These are phyloP conservation scores for Zaprionus africanus DNA, from an alignment of 1,140 invertebrate genomes.

Conservation along the genomic window DNA sequence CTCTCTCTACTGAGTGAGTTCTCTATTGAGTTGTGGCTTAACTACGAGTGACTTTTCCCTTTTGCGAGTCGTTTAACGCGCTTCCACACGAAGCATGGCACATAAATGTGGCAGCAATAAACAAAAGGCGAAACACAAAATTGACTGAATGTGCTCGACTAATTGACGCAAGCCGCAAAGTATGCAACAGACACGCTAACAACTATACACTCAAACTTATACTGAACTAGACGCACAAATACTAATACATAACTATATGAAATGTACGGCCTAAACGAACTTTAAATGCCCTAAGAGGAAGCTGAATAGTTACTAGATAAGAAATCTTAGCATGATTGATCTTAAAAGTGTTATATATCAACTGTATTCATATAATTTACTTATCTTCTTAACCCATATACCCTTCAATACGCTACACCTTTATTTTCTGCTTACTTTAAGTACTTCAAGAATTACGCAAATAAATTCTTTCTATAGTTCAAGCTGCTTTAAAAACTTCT, in stretches of 20 bases:
- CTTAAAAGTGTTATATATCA: too few species aligned
- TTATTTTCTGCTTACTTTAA: background rate
- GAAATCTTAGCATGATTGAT: too few species aligned
- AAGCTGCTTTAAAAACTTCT: background rate
- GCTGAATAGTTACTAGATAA: background rate
- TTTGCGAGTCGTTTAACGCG: slow-evolving; percentile 23
- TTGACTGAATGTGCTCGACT: slow-evolving; percentile 44
- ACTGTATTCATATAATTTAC: too few species aligned
- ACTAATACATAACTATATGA: background rate
- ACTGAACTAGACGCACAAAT: background rate
- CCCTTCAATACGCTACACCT: background rate
- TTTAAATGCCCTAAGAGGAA: background rate
- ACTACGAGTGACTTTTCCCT: background rate
- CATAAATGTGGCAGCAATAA: slow-evolving; percentile 47
- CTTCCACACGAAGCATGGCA: slow-evolving; percentile 37
- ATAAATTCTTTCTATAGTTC: background rate
- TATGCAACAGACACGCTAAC: slow-evolving; percentile 47
- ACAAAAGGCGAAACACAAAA: slow-evolving; percentile 32
- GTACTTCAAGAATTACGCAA: background rate
- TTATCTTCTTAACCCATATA: background rate
- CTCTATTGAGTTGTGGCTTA: background rate
- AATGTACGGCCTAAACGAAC: background rate
- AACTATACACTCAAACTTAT: background rate
- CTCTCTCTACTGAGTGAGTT: slow-evolving; percentile 1
- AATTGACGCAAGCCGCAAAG: slow-evolving; percentile 60